Base-by-base conservation (phyloP, 2,888 invertebrate genomes). In the Orchesellides sinensis region DNA sequence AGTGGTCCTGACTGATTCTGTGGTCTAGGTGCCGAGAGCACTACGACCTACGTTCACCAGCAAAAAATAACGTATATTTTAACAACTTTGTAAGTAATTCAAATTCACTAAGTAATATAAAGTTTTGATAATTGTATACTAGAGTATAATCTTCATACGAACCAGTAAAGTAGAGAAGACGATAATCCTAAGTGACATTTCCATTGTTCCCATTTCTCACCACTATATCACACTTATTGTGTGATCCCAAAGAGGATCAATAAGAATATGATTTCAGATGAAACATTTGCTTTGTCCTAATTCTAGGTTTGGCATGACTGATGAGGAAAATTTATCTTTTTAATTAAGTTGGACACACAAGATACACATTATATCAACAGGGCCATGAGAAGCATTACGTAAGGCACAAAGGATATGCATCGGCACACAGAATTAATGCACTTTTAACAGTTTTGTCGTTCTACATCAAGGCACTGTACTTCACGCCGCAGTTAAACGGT, bases 271-370 rank as follows among this genome's bases (percentile, higher is more conserved):
- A 69, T 69, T 27, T 63, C 52, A 75, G 47, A 32, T 40, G 72
- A 52, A 40, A 59, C 32, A 23, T n/a, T n/a, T n/a, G 23, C 29
- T 61, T 68, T 81, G 82, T 82, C 82, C 82, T 70, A 69, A 40
- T 82, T 82, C 68, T 82, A 54, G 12, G 63, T 75, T 63, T 82
- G 82, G 69, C 82, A 75, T 82, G 70, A 75, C 69, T 75, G 75
- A 82, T 65, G 74, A 82, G 69, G 70, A 82, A n/a, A n/a, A 82
- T 75, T 74, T 66, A 63, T 35, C 40, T 63, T 40, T 63, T 63
- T 63, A 73, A 66, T 81, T 81, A 66, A 32, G n/a, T 32, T 70
- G 56, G 80, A 54, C 66, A 73, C 66, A 35, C 45, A 29, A 29
- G 32, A n/a, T 6, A 35, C 45, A 27, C 52, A 19, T 63, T 29